phyloP scores from a whole-genome alignment of 1,140 invertebrate genomes.

The Zaprionus tsacasi region DNA sequence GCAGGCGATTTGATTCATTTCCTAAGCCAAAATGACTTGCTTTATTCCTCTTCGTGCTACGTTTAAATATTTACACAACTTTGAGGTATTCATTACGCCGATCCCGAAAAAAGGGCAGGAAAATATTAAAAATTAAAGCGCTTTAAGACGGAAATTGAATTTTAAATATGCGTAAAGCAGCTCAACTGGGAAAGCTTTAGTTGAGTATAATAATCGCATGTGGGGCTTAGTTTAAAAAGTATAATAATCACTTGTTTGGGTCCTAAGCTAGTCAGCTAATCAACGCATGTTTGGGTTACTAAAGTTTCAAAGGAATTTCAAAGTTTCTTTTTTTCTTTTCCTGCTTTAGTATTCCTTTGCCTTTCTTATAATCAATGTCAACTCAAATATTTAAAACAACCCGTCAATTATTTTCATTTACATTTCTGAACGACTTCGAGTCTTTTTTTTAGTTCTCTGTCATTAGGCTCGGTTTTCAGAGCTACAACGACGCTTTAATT shows the following conservation, averaged over 20 bases:
- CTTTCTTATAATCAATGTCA: conserved; percentile 7
- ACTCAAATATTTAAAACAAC: conserved; percentile 18
- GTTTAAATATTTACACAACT: conserved; percentile 35
- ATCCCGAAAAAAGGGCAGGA: neutral
- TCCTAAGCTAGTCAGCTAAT: neutral
- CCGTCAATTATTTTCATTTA: conserved; percentile 1
- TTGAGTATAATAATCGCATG: neutral
- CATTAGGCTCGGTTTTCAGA: conserved; percentile 32
- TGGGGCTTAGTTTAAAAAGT: too few species aligned
- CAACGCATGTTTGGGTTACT: neutral
- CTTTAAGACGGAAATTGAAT: conserved; percentile 23
- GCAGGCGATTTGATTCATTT: conserved; percentile 17
- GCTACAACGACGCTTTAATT: conserved; percentile 57
- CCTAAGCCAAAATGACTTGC: conserved; percentile 26
- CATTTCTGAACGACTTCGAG: conserved; percentile 18
- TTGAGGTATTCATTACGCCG: neutral
- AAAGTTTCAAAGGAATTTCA: neutral
- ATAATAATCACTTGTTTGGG: too few species aligned
- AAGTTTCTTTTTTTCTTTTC: neutral
- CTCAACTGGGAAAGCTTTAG: neutral
- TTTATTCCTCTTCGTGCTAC: conserved; percentile 1
- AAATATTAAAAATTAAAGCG: conserved; percentile 17
- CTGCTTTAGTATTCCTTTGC: neutral
- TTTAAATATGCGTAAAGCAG: conserved; percentile 2
- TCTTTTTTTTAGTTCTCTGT: conserved; percentile 23